Evolutionary conservation across 2,888 invertebrate species (phyloP).

Genomic region (Drosophila siamana): DNA sequence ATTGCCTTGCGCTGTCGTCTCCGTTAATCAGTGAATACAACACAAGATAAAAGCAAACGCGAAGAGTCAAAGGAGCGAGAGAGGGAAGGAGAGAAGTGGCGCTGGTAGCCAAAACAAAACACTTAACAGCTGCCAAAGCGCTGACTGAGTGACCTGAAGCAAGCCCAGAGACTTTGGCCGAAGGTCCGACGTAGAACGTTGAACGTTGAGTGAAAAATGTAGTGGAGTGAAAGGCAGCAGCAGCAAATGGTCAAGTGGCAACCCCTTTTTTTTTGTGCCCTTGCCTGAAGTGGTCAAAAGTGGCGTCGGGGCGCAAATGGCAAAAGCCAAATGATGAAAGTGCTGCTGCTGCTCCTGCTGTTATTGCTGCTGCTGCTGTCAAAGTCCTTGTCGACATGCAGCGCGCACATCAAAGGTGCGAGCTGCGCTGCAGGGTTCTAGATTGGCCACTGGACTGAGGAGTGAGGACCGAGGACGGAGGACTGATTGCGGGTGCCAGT

Average conservation of each 20-base stretch:
- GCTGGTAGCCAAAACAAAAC: constrained; percentile 60
- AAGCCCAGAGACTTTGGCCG: constrained; percentile 32
- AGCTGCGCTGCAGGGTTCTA: constrained; percentile 59
- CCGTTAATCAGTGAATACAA: constrained; percentile 57
- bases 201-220: no score
- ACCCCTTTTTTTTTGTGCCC: constrained; percentile 53
- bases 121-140: constrained; percentile 69
- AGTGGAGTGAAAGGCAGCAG: no score
- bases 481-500: constrained; percentile 10
- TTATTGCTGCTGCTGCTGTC: constrained; percentile 16
- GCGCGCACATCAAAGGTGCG: constrained; percentile 74
- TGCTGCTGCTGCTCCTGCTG: constrained; percentile 46
- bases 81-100: background rate
- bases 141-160: constrained; percentile 73
- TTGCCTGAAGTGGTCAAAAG: constrained; percentile 74
- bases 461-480: no score
- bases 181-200: no score
- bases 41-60: constrained; percentile 24
- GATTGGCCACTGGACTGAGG: constrained; percentile 48
- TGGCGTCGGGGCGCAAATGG: constrained; percentile 72
- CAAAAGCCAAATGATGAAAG: constrained; percentile 80
- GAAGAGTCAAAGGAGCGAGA: background rate
- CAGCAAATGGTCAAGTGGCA: constrained; percentile 68
- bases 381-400: constrained; percentile 59
- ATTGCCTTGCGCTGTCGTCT: constrained; percentile 16